Evolutionary conservation across 2,888 invertebrate genomes (phyloP).

Genomic region (Xylota sylvarum): DNA sequence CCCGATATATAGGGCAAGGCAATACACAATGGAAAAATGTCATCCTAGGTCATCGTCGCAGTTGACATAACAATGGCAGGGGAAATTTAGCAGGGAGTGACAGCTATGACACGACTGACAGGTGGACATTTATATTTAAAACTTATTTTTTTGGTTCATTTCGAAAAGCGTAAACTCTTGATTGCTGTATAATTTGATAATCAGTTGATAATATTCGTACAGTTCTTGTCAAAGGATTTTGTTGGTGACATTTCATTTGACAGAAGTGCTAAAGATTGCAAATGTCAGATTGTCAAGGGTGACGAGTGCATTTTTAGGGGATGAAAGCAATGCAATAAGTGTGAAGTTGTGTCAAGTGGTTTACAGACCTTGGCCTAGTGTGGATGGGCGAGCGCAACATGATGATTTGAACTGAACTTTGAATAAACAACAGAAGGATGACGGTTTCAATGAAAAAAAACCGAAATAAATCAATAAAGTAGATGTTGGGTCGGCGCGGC

Average conservation of each 20-base stretch:
- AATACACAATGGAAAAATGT: constrained; percentile 73
- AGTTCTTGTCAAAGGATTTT: constrained; percentile 22
- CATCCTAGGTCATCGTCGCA: constrained; percentile 75
- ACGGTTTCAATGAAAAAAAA: neutral
- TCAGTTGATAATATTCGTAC: constrained; percentile 26
- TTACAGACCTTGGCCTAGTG: constrained; percentile 67
- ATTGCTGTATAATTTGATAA: constrained; percentile 36
- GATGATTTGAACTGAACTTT: constrained; percentile 14
- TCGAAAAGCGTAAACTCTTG: neutral
- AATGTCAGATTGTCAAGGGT: constrained; percentile 28
- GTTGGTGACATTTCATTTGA: constrained; percentile 27
- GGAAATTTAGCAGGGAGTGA: constrained; percentile 61
- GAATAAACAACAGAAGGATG: neutral
- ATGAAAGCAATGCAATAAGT: constrained; percentile 10
- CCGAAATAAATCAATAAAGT: neutral
- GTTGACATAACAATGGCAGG: constrained; percentile 63
- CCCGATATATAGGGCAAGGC: constrained; percentile 71
- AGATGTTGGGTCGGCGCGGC: too few relatives aligned
- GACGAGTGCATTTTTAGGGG: constrained; percentile 15
- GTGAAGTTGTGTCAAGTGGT: constrained; percentile 54
- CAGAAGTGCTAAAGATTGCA: constrained; percentile 1
- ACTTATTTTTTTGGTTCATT: neutral
- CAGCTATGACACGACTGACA: constrained; percentile 29
- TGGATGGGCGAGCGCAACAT: neutral
- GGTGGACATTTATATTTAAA: constrained; percentile 33